These are phyloP conservation scores for Oopsacas minuta DNA, from an alignment of 37 sponge, comb jelly and placozoan species.

Conservation along the genomic window DNA sequence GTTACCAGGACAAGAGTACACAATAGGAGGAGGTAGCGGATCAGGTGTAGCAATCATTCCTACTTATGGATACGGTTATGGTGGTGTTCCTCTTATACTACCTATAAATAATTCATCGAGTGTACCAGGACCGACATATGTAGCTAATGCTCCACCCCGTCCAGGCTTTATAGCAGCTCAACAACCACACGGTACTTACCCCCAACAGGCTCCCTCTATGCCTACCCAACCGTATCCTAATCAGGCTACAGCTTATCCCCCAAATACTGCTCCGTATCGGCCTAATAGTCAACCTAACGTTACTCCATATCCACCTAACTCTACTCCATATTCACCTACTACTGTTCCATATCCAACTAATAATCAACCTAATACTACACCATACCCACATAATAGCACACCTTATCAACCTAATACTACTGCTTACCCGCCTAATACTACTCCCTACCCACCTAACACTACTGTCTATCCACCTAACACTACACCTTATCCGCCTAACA, in stretches of 20 bases:
- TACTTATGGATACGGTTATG: background rate
- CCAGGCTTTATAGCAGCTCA: background rate
- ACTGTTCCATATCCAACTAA: background rate
- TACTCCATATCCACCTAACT: background rate
- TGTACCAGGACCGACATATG: background rate
- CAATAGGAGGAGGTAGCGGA: background rate
- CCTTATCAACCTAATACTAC: background rate
- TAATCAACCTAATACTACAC: background rate
- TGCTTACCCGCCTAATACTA: background rate
- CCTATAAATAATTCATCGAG: background rate
- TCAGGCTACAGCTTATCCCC: background rate
- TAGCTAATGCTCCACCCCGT: background rate
- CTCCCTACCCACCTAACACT: background rate
- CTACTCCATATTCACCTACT: background rate
- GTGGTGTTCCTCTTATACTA: background rate
- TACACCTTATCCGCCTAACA: background rate
- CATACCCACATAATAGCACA: background rate
- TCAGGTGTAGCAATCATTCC: background rate
- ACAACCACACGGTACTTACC: background rate
- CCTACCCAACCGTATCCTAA: background rate
- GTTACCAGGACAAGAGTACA: background rate
- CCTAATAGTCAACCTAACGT: background rate
- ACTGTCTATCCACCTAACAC: background rate
- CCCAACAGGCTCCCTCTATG: background rate
- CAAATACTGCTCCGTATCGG: background rate